phyloP scores from a whole-genome alignment of 2,888 invertebrate species.

The Entomobrya proxima region DNA sequence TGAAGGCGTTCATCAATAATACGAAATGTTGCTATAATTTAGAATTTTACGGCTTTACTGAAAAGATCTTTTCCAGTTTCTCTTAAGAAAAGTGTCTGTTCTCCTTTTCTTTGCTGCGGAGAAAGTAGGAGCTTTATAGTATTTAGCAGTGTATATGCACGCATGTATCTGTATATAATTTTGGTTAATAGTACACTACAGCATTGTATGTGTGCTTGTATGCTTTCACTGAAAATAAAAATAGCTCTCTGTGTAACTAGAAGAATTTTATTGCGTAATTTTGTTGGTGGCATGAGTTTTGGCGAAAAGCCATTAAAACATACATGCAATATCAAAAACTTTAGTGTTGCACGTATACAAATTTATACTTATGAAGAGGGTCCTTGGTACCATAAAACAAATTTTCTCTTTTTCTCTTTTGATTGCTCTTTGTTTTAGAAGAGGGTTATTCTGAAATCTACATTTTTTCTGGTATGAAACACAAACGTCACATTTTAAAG shows the following conservation, averaged over 20 bases:
- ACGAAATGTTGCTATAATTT: constrained; percentile 20
- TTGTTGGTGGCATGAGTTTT: constrained; percentile 54
- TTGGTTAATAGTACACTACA: not conserved
- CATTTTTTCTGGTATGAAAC: not conserved
- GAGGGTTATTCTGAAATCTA: not conserved
- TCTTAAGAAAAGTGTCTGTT: too few relatives aligned
- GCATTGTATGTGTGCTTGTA: not conserved
- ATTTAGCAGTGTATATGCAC: not conserved
- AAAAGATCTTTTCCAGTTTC: too few relatives aligned
- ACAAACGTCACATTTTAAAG: constrained; percentile 34
- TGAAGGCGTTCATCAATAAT: constrained; percentile 43
- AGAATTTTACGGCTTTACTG: not conserved
- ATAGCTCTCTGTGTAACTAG: constrained; percentile 34
- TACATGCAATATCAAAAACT: constrained; percentile 15
- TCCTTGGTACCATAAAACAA: constrained; percentile 8
- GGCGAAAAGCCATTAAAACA: constrained; percentile 58
- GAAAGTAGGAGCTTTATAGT: too few relatives aligned
- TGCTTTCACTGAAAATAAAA: constrained; percentile 17
- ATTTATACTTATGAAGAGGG: not conserved
- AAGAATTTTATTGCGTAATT: constrained; percentile 62
- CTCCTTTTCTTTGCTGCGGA: too few relatives aligned
- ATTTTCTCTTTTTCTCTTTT: constrained; percentile 3
- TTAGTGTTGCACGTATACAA: not conserved
- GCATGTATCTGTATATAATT: not conserved
- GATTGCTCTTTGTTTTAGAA: constrained; percentile 38